phyloP scores from a whole-genome alignment of 2,888 invertebrate species.

The Lasioglossum villosulum region DNA sequence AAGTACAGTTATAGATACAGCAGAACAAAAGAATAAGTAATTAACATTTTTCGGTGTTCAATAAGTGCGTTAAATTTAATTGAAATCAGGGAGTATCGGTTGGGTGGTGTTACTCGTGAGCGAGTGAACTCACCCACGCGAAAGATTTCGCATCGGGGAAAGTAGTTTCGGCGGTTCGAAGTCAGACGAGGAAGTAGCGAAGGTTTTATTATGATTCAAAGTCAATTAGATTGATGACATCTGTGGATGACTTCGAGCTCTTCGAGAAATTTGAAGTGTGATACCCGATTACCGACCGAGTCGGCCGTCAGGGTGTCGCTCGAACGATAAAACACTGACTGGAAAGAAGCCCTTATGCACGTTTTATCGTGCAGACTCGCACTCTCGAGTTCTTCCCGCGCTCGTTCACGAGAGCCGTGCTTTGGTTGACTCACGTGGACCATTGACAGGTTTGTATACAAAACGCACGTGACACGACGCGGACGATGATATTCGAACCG shows the following conservation, averaged over 20 bases:
- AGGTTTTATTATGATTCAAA: background rate
- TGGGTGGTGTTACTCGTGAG: too few relatives aligned
- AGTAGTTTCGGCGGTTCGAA: background rate
- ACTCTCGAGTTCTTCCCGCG: constrained; percentile 68
- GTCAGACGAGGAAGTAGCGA: background rate
- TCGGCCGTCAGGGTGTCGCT: constrained; percentile 50
- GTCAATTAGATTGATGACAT: constrained; percentile 72
- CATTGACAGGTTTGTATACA: constrained; percentile 28
- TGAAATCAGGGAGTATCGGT: too few relatives aligned
- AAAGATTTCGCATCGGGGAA: background rate
- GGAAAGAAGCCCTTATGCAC: constrained; percentile 66
- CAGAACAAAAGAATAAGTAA: too few relatives aligned
- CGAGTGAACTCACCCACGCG: background rate
- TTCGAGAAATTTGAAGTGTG: constrained; percentile 62
- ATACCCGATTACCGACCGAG: constrained; percentile 67
- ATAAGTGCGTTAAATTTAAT: too few relatives aligned
- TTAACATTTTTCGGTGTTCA: too few relatives aligned
- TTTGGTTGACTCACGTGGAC: constrained; percentile 47
- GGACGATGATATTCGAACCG: background rate
- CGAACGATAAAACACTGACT: constrained; percentile 68
- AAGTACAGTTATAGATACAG: too few relatives aligned
- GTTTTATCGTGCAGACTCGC: constrained; percentile 66
- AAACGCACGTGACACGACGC: constrained; percentile 28
- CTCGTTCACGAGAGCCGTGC: constrained; percentile 66
- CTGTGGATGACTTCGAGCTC: constrained; percentile 73